Conservation (phyloP, 1,140 invertebrate genomes). For the Temnothorax nylanderi region DNA sequence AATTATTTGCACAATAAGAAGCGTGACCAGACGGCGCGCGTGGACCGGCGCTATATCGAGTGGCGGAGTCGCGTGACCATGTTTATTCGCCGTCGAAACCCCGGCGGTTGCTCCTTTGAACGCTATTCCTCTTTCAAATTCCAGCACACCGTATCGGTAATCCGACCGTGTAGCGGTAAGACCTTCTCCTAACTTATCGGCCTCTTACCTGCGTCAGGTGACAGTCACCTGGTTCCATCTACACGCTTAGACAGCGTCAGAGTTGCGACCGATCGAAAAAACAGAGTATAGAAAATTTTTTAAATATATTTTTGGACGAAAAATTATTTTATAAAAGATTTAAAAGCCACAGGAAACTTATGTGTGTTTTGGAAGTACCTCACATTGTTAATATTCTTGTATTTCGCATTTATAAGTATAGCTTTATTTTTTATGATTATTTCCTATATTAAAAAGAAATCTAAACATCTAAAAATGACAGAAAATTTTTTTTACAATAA, state of each 20-base stretch:
- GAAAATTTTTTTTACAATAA: neutral
- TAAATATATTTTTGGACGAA: neutral
- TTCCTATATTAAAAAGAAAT: neutral
- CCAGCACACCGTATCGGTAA: constrained; percentile 61
- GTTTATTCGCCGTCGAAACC: constrained; percentile 78
- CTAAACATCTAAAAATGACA: neutral
- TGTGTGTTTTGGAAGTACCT: neutral
- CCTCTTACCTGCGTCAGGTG: neutral
- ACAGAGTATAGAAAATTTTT: neutral
- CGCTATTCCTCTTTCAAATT: neutral
- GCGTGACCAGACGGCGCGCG: constrained; percentile 56
- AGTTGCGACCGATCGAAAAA: neutral
- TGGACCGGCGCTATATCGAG: constrained; percentile 77
- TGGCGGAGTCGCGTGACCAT: constrained; percentile 80
- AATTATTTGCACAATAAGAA: constrained; percentile 84
- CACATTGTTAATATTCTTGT: neutral
- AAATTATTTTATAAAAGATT: neutral
- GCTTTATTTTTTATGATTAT: neutral
- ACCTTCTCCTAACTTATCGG: constrained; percentile 77
- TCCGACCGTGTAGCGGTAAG: constrained; percentile 76
- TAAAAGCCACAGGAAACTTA: neutral
- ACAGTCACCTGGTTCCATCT: constrained; percentile 3
- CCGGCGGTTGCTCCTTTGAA: constrained; percentile 50
- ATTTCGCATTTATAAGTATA: neutral
- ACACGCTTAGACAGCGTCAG: neutral